Evolutionary conservation across 2,888 invertebrate genomes (phyloP).

Genomic region (Drosophila fungiperda): DNA sequence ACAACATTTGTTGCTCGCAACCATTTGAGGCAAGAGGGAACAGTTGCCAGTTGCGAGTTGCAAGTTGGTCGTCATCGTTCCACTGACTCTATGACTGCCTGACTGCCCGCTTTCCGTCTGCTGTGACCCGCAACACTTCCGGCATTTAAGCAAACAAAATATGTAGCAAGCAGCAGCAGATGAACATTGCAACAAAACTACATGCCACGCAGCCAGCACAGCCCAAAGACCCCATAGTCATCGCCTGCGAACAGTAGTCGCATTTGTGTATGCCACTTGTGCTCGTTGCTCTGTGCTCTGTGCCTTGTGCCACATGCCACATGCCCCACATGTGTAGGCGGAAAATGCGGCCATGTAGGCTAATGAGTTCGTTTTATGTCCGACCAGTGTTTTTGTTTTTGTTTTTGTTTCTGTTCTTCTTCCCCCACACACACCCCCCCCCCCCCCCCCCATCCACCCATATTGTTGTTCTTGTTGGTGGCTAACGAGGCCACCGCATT

Average conservation of each 20-base stretch:
- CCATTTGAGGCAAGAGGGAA: constrained; percentile 16
- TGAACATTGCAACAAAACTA: constrained; percentile 53
- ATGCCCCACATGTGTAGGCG: constrained; percentile 68
- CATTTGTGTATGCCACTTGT: constrained; percentile 31
- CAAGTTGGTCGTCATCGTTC: constrained; percentile 2
- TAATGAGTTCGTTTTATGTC: constrained; percentile 72
- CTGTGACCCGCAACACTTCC: constrained; percentile 71
- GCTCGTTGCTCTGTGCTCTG: constrained; percentile 34
- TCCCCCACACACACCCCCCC: not conserved
- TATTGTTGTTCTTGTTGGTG: constrained; percentile 29
- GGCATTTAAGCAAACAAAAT: constrained; percentile 80
- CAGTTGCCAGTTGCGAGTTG: constrained; percentile 26
- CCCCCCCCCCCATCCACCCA: not conserved
- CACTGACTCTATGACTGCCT: constrained; percentile 1
- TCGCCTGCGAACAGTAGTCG: constrained; percentile 2
- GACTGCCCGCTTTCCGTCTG: constrained; percentile 23
- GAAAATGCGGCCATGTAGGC: constrained; percentile 78
- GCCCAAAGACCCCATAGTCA: constrained; percentile 1
- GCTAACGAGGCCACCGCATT: constrained; percentile 60
- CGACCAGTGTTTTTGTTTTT: constrained; percentile 50
- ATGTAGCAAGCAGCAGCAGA: constrained; percentile 52
- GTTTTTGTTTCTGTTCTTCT: constrained; percentile 25
- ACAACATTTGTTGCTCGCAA: constrained; percentile 63
- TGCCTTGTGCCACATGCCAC: constrained; percentile 52
- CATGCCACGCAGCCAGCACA: constrained; percentile 18